Conservation (phyloP, 2,888 invertebrate genomes). For the Clunio marinus region DNA sequence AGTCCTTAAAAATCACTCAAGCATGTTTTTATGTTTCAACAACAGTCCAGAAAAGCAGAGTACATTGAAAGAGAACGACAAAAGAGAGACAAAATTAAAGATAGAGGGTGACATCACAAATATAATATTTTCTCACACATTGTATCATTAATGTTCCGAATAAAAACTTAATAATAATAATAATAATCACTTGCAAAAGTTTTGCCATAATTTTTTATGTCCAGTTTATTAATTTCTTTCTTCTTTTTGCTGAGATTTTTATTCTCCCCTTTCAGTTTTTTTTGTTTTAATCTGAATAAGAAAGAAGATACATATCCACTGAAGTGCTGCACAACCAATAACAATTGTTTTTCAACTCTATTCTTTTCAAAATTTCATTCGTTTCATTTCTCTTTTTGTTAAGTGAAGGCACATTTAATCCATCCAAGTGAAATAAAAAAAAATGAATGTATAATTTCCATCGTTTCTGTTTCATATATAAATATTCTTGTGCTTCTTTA, state of each 20-base stretch:
- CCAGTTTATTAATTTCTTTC: neutral
- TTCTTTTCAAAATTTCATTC: neutral
- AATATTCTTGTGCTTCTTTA: constrained; percentile 10
- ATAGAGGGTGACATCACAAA: constrained; percentile 29
- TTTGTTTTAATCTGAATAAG: neutral
- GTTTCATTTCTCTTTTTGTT: constrained; percentile 8
- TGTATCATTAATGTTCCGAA: constrained; percentile 26
- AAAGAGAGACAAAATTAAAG: neutral
- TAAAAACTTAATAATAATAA: constrained; percentile 25
- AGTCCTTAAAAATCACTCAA: constrained; percentile 38
- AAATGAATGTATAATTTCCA: constrained; percentile 30
- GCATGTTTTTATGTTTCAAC: constrained; percentile 26
- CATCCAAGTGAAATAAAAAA: constrained; percentile 30
- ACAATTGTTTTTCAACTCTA: constrained; percentile 13
- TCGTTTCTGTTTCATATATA: constrained; percentile 16
- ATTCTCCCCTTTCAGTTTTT: neutral
- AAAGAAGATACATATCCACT: constrained; percentile 1
- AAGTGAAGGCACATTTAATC: constrained; percentile 28
- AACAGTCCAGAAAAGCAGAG: constrained; percentile 15
- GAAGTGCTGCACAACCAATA: constrained; percentile 25
- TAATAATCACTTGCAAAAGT: constrained; percentile 19
- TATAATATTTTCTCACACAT: constrained; percentile 26
- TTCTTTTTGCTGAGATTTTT: neutral
- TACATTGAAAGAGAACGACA: neutral
- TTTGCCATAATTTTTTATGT: neutral